phyloP scores from a whole-genome alignment of 2,888 invertebrate genomes.

The Agrotis clavis region DNA sequence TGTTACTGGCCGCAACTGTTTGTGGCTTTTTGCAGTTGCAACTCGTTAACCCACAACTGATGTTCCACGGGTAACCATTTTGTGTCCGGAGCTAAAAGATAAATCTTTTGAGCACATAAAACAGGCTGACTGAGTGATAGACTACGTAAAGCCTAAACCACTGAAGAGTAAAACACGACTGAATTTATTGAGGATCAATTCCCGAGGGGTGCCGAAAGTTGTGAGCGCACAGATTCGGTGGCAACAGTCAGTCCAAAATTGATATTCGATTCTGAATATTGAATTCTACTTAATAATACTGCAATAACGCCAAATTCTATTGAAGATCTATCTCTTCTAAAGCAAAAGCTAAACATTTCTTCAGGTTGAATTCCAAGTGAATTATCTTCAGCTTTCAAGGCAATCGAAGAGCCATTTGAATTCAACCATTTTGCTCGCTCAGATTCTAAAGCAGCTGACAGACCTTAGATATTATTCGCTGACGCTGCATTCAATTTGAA shows the following conservation, averaged over 20 bases:
- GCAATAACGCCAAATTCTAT: slow-evolving; percentile 25
- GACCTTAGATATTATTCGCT: slow-evolving; percentile 54
- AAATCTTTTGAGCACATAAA: slow-evolving; percentile 42
- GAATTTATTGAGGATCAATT: slow-evolving; percentile 21
- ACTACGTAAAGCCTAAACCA: slow-evolving; percentile 17
- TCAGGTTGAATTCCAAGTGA: slow-evolving; percentile 44
- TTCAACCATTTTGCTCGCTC: slow-evolving; percentile 53
- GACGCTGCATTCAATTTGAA: slow-evolving; percentile 43
- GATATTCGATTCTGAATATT: slow-evolving; percentile 21
- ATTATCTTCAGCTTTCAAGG: slow-evolving; percentile 50
- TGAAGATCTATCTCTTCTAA: slow-evolving; percentile 11
- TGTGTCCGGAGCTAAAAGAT: slow-evolving; percentile 28
- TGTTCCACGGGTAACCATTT: slow-evolving; percentile 40
- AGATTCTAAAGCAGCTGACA: slow-evolving; percentile 46
- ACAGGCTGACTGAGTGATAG: slow-evolving; percentile 29
- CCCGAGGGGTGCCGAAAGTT: not conserved
- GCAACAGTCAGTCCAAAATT: not conserved
- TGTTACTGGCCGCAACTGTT: slow-evolving; percentile 44
- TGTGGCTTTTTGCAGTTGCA: slow-evolving; percentile 55
- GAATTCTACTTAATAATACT: slow-evolving; percentile 25
- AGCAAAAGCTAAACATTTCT: slow-evolving; percentile 52
- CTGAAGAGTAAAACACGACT: slow-evolving; percentile 5
- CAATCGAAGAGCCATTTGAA: slow-evolving; percentile 54
- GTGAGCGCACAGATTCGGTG: slow-evolving; percentile 1
- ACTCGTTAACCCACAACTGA: slow-evolving; percentile 58